Conservation (phyloP, 2,113 vertebrate species). For the Pimephales promelas region DNA sequence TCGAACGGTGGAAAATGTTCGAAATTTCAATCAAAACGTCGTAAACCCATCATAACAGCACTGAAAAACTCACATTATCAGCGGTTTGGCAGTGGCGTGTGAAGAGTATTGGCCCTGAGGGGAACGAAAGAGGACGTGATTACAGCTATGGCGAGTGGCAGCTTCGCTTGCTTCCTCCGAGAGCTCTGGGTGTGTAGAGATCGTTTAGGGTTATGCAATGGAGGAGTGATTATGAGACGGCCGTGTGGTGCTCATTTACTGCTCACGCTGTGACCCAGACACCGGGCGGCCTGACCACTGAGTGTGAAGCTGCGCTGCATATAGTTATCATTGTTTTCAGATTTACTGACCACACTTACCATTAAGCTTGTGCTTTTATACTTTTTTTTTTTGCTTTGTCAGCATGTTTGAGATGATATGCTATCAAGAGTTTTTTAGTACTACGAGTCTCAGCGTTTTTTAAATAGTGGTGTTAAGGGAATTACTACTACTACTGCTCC, state of each 20-base stretch:
- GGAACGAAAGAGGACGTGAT: constrained; percentile 41
- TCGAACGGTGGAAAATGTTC: no score
- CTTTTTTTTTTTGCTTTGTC: constrained; percentile 2
- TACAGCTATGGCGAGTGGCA: constrained; percentile 60
- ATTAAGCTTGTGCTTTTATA: not conserved
- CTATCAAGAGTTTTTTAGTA: not conserved
- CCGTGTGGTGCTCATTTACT: constrained; percentile 1
- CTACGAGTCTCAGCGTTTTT: not conserved
- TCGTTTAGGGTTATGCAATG: constrained; percentile 57
- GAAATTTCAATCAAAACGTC: not conserved
- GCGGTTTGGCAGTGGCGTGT: constrained; percentile 29
- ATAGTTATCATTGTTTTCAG: not conserved
- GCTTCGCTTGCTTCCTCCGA: constrained; percentile 50
- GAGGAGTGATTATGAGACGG: constrained; percentile 38
- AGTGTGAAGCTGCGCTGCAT: not conserved
- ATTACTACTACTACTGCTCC: not conserved
- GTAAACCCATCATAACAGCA: not conserved
- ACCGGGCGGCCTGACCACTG: not conserved
- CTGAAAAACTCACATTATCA: constrained; percentile 15
- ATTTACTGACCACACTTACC: not conserved
- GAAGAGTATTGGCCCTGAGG: constrained; percentile 44
- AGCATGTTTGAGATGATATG: not conserved
- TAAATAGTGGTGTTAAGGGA: not conserved
- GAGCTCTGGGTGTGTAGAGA: constrained; percentile 40
- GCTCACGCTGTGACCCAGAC: not conserved